Percentiles rank a stretch among this genome's conserved stretches.
phyloP scores from a whole-genome alignment of 2,113 vertebrate species.

The Amblyopsis rosae region DNA sequence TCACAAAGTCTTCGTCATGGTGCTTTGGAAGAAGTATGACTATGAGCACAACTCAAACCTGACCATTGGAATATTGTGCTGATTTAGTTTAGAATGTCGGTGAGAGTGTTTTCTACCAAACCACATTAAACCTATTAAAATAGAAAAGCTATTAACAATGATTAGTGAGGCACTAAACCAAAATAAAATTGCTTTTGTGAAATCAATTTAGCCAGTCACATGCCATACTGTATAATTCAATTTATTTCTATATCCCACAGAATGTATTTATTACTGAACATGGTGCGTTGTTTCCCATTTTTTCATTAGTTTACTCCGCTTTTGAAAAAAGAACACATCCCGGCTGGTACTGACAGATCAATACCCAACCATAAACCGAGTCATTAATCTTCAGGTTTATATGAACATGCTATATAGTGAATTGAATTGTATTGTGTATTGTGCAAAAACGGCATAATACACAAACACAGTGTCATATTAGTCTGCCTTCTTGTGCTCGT shows the following conservation, averaged over 20 bases:
- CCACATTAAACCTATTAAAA: not conserved
- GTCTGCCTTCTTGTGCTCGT: no score
- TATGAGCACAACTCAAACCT: conserved; percentile 52
- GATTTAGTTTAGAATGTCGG: not conserved
- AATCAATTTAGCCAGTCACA: no score
- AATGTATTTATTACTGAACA: conserved; percentile 9
- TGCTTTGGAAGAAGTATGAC: conserved; percentile 55
- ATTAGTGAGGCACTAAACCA: not conserved
- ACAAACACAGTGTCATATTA: no score
- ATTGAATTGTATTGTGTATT: conserved; percentile 32
- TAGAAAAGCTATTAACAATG: not conserved
- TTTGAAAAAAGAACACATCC: conserved; percentile 43
- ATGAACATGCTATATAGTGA: conserved; percentile 19
- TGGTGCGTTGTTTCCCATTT: conserved; percentile 8
- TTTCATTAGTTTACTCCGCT: conserved; percentile 26
- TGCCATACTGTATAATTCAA: not conserved
- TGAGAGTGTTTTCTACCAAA: not conserved
- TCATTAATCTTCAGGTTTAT: conserved; percentile 48
- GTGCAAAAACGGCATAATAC: conserved; percentile 5
- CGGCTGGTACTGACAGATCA: conserved; percentile 41
- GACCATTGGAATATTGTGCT: not conserved
- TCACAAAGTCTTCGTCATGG: conserved; percentile 60
- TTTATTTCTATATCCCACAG: not conserved
- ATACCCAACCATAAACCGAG: conserved; percentile 36
- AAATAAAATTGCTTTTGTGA: no score